Base-by-base conservation (phyloP, 2,113 vertebrate species). In the Malurus alboscapulatus region DNA sequence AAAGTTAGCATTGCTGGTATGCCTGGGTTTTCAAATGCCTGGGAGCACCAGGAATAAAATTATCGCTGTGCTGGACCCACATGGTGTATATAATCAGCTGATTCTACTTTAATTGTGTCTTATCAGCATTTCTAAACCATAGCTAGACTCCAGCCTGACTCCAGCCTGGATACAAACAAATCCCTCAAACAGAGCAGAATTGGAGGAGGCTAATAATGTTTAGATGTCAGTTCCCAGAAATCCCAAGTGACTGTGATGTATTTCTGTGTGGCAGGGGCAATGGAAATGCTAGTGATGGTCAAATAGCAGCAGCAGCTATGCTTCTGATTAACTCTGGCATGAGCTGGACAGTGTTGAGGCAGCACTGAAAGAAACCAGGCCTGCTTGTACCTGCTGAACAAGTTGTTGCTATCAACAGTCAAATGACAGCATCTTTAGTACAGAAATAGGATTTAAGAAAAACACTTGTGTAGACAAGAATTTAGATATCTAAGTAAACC, bases 21-120 rank as follows among this genome's bases (percentile, higher is more conserved):
- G 75, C 78, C 20, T 87, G 47, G 40, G 10, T 90, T 93, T 94
- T 88, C 85, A 91, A 75, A 93, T 47, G 72, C 72, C 2, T 2
- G 74, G 55, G 34, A 94, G 67, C 58, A 80, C 59, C 36, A 80
- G 61, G 79, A 95, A 80, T 86, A 79, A 95, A 96, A 83, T 79
- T 92, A 68, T 45, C 51, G 34, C 59, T 55, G 26, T 84, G 26
- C 42, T 76, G 48, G 79, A 71, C 72, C n/a, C 72, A 67, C 12
- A 30, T 15, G 36, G 42, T 79, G 2, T 66, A 5, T 83, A 27
- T 76, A 73, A 80, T 95, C 63, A 86, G 51, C 72, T 92, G 55
- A 86, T 92, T 93, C 68, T 79, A 17, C 80, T 96, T 83, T 71
- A 75, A 53, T 34, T 71, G 15, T 48, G 67, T 68, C 85, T 85